These are phyloP conservation scores for Pasiphila rectangulata DNA, from an alignment of 2,888 invertebrate species.

Conservation along the genomic window DNA sequence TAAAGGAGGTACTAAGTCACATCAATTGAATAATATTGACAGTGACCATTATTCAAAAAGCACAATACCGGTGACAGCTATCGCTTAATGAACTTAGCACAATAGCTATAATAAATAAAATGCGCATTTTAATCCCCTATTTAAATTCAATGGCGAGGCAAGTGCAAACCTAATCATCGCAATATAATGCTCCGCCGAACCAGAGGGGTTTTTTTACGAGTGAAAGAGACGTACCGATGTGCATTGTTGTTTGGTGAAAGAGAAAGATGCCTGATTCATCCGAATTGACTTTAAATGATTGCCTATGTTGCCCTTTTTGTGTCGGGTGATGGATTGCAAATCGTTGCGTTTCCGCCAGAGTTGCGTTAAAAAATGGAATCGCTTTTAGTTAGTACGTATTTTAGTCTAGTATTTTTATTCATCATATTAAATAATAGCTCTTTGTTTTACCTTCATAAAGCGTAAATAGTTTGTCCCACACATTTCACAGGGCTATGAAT, in stretches of 20 bases:
- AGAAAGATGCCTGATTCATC: slow-evolving; percentile 58
- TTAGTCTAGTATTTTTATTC: not conserved
- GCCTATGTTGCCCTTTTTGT: slow-evolving; percentile 66
- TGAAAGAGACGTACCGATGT: slow-evolving; percentile 42
- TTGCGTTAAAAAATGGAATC: slow-evolving; percentile 29
- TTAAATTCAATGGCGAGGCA: slow-evolving; percentile 79
- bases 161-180: slow-evolving; percentile 79
- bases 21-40: slow-evolving; percentile 15
- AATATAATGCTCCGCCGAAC: slow-evolving; percentile 76
- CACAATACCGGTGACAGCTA: slow-evolving; percentile 58
- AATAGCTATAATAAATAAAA: slow-evolving; percentile 78
- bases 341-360: slow-evolving; percentile 56
- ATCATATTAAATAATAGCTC: slow-evolving; percentile 3
- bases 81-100: slow-evolving; percentile 72
- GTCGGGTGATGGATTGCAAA: slow-evolving; percentile 74
- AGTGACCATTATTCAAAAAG: slow-evolving; percentile 38
- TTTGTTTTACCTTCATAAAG: no score
- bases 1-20: no score
- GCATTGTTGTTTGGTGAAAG: slow-evolving; percentile 37
- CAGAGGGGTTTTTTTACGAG: slow-evolving; percentile 62
- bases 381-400: not conserved
- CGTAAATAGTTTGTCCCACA: no score
- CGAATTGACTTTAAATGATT: slow-evolving; percentile 79
- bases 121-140: slow-evolving; percentile 76
- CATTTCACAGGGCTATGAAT: no score